A percentile compares a stretch with the other conserved stretches of the same genome.
Evolutionary conservation across 2,888 invertebrate species (phyloP).

Genomic region (Leptinotarsa peninsularis): DNA sequence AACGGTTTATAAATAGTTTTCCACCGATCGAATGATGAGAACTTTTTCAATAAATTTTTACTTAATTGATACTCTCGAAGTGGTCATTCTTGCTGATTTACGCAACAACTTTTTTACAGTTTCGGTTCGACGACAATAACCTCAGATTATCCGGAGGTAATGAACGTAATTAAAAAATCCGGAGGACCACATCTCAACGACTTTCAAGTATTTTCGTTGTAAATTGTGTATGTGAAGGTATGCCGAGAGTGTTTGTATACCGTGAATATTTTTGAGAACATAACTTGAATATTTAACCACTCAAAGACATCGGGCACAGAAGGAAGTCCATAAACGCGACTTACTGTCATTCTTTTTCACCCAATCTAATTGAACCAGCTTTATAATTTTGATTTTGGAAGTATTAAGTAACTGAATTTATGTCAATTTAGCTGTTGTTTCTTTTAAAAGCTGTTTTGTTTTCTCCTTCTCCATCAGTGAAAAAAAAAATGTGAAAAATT

Average conservation of each 20-base stretch:
- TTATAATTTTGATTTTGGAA: too few relatives aligned
- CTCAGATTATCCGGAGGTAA: conserved; percentile 12
- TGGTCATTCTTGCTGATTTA: conserved; percentile 15
- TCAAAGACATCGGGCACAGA: not conserved
- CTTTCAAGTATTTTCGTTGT: conserved; percentile 18
- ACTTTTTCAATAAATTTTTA: not conserved
- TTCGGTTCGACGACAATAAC: conserved; percentile 1
- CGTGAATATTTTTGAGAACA: not conserved
- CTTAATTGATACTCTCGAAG: conserved; percentile 1
- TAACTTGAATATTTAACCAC: not conserved
- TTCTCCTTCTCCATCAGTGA: too few relatives aligned
- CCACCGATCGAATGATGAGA: not conserved
- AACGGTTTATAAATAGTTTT: conserved; percentile 4
- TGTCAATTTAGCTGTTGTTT: too few relatives aligned
- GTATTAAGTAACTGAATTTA: too few relatives aligned
- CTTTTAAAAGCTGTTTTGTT: too few relatives aligned
- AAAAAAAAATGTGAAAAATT: too few relatives aligned
- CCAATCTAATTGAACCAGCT: too few relatives aligned
- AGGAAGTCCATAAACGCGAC: not conserved
- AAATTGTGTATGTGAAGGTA: conserved; percentile 14
- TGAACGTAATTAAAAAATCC: conserved; percentile 13
- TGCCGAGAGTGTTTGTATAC: conserved; percentile 1
- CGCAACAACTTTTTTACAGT: conserved; percentile 9
- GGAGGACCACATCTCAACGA: not conserved
- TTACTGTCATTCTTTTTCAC: too few relatives aligned